Evolutionary conservation across 2,888 invertebrate species (phyloP).

Genomic region (Lasius fuliginosus): DNA sequence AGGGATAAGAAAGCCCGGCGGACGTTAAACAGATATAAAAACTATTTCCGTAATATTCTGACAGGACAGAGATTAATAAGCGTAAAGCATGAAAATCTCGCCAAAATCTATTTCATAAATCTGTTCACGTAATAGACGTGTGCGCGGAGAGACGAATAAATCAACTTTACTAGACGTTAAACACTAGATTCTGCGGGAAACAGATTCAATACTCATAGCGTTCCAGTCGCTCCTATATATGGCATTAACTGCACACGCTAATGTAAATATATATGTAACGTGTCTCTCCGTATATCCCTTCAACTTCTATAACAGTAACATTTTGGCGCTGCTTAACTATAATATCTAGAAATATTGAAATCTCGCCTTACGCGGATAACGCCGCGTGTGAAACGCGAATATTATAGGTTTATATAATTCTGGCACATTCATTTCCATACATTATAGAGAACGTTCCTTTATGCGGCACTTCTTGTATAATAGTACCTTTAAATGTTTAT

Average conservation of each 20-base stretch:
- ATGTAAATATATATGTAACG: conserved; percentile 55
- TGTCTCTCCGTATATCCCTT: conserved; percentile 8
- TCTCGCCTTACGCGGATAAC: conserved; percentile 17
- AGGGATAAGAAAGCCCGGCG: not conserved
- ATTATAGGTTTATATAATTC: conserved; percentile 35
- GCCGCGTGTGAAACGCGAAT: conserved; percentile 19
- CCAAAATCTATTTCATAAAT: not conserved
- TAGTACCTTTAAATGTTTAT: not conserved
- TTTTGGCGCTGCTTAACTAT: conserved; percentile 31
- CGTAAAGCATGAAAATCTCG: not conserved
- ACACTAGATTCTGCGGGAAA: not conserved
- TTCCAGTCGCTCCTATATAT: conserved; percentile 20
- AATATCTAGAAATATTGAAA: conserved; percentile 51
- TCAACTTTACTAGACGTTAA: conserved; percentile 32
- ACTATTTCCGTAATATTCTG: not conserved
- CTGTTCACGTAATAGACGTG: not conserved
- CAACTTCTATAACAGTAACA: conserved; percentile 34
- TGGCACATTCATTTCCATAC: not conserved
- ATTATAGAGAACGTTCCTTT: not conserved
- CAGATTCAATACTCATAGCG: conserved; percentile 2
- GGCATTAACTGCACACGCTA: conserved; percentile 50
- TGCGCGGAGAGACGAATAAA: conserved; percentile 7
- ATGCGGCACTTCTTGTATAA: not conserved
- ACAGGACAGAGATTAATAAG: not conserved
- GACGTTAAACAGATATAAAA: not conserved